Percentiles rank a stretch among this genome's conserved stretches.
Conservation (phyloP, 2,888 invertebrate species). For the Cephus rjabovi region DNA sequence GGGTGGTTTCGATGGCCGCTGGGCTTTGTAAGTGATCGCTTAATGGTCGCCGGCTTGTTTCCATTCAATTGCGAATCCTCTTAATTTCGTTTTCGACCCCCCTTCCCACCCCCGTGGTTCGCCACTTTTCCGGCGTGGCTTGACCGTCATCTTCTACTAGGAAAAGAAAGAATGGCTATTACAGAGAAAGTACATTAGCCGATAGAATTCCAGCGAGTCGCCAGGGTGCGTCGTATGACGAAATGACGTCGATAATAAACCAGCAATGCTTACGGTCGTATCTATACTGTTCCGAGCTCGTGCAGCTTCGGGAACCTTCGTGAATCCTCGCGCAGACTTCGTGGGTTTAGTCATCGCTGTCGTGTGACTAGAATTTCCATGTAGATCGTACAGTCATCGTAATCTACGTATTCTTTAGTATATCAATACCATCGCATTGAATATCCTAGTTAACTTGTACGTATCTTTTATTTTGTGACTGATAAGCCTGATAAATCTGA, state of each 20-base stretch:
- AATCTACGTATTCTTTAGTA: background rate
- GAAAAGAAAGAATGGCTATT: background rate
- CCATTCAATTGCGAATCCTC: conserved; percentile 23
- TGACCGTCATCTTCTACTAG: background rate
- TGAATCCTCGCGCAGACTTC: background rate
- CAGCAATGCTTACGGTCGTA: no score
- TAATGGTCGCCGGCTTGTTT: conserved; percentile 24
- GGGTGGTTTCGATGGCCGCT: conserved; percentile 7
- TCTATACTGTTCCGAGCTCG: background rate
- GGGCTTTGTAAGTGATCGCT: conserved; percentile 22
- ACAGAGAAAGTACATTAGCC: conserved; percentile 18
- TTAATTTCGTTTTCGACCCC: conserved; percentile 16
- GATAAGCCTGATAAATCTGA: conserved; percentile 26
- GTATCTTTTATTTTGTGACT: conserved; percentile 14
- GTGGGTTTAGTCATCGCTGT: background rate
- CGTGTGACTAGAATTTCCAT: background rate
- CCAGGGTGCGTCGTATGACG: background rate
- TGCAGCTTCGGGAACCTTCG: background rate
- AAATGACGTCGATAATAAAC: background rate
- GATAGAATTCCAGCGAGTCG: background rate
- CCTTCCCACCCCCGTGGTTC: background rate
- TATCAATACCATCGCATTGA: background rate
- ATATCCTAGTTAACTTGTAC: background rate
- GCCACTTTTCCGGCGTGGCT: background rate
- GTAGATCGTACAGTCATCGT: background rate